Evolutionary conservation across 2,113 vertebrate genomes (phyloP).

Genomic region (Triplophysa rosa): DNA sequence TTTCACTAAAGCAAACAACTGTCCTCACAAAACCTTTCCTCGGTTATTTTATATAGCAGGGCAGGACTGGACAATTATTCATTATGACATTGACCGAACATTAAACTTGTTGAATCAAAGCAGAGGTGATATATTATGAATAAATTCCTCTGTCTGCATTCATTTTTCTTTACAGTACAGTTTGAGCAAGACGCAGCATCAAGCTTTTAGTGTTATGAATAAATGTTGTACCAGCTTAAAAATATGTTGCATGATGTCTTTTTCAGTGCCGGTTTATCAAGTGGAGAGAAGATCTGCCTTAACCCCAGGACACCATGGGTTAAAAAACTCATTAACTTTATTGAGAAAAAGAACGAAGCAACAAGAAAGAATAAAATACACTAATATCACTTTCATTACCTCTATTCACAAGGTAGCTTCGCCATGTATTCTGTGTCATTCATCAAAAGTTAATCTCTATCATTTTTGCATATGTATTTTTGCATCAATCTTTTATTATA

Average conservation of each 20-base stretch:
- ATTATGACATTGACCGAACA: neutral
- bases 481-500: no score
- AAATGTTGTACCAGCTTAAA: neutral
- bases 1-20: no score
- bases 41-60: no score
- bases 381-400: neutral
- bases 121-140: no score
- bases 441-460: neutral
- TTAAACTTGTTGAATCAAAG: neutral
- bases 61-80: neutral
- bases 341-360: constrained; percentile 56
- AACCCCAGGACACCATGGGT: constrained; percentile 71
- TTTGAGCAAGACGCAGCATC: no score
- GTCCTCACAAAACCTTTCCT: no score
- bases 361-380: constrained; percentile 19
- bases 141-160: no score
- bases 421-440: neutral
- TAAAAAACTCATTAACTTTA: constrained; percentile 67
- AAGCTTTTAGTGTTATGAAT: no score
- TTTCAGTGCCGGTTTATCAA: constrained; percentile 66
- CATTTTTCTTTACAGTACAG: no score
- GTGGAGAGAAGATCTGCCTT: constrained; percentile 70
- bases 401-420: neutral
- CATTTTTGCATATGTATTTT: no score
- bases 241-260: neutral